A percentile compares a stretch with the other conserved stretches of the same genome.
Conservation (phyloP, 2,797 vertebrate genomes). For the Danio albolineatus region DNA sequence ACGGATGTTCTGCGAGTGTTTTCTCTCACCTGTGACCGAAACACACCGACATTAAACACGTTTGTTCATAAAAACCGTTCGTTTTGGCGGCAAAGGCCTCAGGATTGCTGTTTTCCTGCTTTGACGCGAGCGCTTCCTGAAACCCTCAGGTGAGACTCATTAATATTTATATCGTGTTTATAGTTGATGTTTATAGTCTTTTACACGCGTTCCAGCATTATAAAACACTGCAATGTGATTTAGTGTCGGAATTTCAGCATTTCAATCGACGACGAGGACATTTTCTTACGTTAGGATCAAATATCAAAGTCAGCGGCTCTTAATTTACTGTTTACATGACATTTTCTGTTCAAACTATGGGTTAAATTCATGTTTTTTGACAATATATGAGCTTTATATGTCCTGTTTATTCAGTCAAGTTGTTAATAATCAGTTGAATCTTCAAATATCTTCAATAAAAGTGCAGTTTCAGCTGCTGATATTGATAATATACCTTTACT, state of each 20-base stretch:
- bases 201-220: not conserved
- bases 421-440: not conserved
- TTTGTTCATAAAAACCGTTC: not conserved
- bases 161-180: not conserved
- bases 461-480: not conserved
- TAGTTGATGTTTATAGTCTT: accelerated
- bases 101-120: conserved; percentile 9
- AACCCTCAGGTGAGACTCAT: conserved; percentile 26
- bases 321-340: not conserved
- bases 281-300: not conserved
- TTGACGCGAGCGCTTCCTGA: conserved; percentile 31
- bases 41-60: not conserved
- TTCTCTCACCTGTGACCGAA: accelerated
- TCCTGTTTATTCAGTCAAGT: not conserved
- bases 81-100: not conserved
- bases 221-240: not conserved
- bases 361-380: not conserved
- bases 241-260: not conserved
- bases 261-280: not conserved
- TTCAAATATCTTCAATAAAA: not conserved
- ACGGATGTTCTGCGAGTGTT: no score
- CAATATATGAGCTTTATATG: not conserved
- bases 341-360: not conserved
- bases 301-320: not conserved
- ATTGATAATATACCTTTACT: no score